Evolutionary conservation across 2,888 invertebrate genomes (phyloP), one percentile per base, ranked within the genome.

Genomic region (Agonopterix subpropinquella): DNA sequence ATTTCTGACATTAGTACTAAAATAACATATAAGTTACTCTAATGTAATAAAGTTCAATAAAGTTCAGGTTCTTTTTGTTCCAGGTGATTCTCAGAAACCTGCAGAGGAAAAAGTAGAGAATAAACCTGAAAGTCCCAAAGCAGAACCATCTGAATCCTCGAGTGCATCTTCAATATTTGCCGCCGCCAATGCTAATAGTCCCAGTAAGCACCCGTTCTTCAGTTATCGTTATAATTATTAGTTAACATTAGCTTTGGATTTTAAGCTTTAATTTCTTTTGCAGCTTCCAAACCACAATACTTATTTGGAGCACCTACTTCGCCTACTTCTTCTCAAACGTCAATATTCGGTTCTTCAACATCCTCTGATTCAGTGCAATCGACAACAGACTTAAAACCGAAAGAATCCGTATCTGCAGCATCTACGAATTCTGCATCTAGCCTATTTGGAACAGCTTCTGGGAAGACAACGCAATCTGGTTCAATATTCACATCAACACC

Each of bases 401-500:
- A 61, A 37, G 58, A 61, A 43, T 56, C 59, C 41, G 41, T 57
- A 42, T 53, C 58, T 44, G 28, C 52, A 9, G 48, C 62, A 10
- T 42, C 62, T 11, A 55, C 62, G 4, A 41, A 58, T 11, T 55
- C 62, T 4, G 55, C 65, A 8, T 59, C 79, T 1, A 70, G 75
- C 41, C 56, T 82, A 49, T 82, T 82, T 49, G 72, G 73, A 41
- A 66, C 71, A 11, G 60, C 65, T 11, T 59, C 71, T 15, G 41
- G 39, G 45, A 55, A 57, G 45, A 54, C 56, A n/a, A 50, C 60
- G 8, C 53, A 54, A 44, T 47, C 62, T 36, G 57, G 56, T 8
- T 63, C 66, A 5, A 51, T 67, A 56, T 64, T 67, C 46, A 46
- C 59, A 5, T 44, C 63, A 2, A 50, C 61, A 48, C 52, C 67